Percentiles rank a stretch among this genome's conserved stretches.
Conservation (phyloP, 2,113 vertebrate species). For the Chloropsis hardwickii region DNA sequence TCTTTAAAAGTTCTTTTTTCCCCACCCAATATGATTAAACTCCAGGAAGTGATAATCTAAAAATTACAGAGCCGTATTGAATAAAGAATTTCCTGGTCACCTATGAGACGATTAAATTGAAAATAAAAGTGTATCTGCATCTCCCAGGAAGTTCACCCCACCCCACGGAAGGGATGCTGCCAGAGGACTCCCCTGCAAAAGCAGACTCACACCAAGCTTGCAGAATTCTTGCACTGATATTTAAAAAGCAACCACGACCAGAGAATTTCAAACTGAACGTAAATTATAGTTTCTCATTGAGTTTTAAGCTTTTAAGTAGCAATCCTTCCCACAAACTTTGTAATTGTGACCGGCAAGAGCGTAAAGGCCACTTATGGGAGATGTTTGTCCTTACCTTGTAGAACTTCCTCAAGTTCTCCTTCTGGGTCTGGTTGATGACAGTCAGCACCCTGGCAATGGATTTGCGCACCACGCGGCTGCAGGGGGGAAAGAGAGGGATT, state of each 20-base stretch:
- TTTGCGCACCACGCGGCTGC: conserved; percentile 94
- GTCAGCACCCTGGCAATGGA: conserved; percentile 96
- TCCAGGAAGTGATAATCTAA: background rate
- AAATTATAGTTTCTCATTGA: rapidly evolving
- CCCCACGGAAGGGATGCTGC: background rate
- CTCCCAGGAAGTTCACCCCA: background rate
- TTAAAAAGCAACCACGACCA: rapidly evolving
- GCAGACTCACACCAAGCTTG: background rate
- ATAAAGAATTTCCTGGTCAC: background rate
- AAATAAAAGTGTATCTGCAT: background rate
- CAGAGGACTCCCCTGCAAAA: conserved; percentile 10
- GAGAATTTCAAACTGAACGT: rapidly evolving
- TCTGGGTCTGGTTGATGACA: conserved; percentile 99
- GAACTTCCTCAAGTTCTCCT: conserved; percentile 97
- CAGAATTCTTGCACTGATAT: background rate
- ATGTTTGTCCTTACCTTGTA: conserved; percentile 82
- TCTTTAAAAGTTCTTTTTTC: no score
- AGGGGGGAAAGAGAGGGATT: rapidly evolving
- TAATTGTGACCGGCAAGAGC: rapidly evolving
- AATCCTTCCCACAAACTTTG: rapidly evolving
- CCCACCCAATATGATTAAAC: background rate
- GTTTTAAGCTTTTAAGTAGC: background rate
- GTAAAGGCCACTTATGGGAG: rapidly evolving
- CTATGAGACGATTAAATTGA: rapidly evolving
- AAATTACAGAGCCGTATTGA: rapidly evolving